phyloP scores from a whole-genome alignment of 1,140 invertebrate genomes.

The Copidosoma floridanum region DNA sequence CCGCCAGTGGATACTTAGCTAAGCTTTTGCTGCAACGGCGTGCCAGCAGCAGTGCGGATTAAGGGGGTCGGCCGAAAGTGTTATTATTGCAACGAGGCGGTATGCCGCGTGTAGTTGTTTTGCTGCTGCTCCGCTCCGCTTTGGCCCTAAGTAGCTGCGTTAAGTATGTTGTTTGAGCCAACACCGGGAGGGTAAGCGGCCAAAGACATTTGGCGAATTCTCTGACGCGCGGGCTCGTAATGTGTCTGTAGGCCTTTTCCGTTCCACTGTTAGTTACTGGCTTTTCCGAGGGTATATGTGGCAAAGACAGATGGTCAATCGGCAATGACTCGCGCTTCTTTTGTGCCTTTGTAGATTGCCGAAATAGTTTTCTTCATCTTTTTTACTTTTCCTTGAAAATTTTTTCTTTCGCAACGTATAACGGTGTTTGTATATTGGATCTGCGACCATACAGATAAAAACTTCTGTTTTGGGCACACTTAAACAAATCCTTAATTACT shows the following conservation, averaged over 20 bases:
- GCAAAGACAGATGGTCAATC: slow-evolving; percentile 9
- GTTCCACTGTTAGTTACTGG: no score
- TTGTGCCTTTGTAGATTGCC: neutral
- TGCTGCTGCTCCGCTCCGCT: slow-evolving; percentile 18
- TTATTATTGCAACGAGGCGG: slow-evolving; percentile 58
- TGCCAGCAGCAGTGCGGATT: slow-evolving; percentile 41
- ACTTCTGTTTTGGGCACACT: no score
- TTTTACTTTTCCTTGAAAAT: no score
- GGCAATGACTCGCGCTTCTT: neutral
- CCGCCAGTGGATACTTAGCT: slow-evolving; percentile 37
- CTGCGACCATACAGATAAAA: no score
- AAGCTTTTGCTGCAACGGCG: slow-evolving; percentile 36
- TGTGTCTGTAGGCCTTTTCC: no score
- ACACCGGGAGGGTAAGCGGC: slow-evolving; percentile 54
- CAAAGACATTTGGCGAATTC: slow-evolving; percentile 14
- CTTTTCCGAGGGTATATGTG: no score
- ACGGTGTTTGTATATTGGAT: no score
- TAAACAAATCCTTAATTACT: no score
- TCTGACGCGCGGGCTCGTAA: no score
- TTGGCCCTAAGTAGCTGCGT: slow-evolving; percentile 53
- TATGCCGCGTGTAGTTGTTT: slow-evolving; percentile 37
- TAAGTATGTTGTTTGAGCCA: slow-evolving; percentile 59
- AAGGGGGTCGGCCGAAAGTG: slow-evolving; percentile 56
- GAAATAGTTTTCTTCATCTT: no score
- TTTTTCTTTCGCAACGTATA: no score